Percentiles rank a stretch among this genome's conserved stretches.
phyloP scores from a whole-genome alignment of 2,113 vertebrate species.

The Glaucidium brasilianum region DNA sequence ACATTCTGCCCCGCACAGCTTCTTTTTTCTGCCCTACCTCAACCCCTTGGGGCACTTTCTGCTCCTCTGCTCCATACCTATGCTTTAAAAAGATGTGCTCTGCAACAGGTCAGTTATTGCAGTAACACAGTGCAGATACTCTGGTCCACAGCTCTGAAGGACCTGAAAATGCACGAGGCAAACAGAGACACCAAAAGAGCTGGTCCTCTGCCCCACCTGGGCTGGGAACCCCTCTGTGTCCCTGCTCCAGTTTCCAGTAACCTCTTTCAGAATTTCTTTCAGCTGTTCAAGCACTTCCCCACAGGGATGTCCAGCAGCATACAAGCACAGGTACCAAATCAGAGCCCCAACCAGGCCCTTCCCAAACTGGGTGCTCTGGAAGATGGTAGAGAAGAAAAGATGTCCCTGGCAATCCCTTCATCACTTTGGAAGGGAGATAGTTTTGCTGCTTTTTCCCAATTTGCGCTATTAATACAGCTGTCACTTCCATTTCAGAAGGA shows the following conservation, averaged over 20 bases:
- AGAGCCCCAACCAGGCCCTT: background rate
- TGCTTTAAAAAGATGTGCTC: background rate
- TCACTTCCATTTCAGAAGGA: background rate
- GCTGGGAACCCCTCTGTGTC: background rate
- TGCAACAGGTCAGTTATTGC: background rate
- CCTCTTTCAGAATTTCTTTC: background rate
- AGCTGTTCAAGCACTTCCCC: rapidly evolving
- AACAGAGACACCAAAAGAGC: background rate
- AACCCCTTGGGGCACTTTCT: background rate
- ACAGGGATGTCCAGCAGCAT: rapidly evolving
- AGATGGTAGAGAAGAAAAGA: background rate
- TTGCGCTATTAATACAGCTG: rapidly evolving
- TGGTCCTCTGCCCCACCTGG: background rate
- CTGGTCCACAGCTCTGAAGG: background rate
- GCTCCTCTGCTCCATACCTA: background rate
- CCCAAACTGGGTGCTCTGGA: background rate
- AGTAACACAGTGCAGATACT: too few species aligned
- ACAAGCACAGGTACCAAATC: rapidly evolving
- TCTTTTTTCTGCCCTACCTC: background rate
- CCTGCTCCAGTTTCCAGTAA: background rate
- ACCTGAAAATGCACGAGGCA: background rate
- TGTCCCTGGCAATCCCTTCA: background rate
- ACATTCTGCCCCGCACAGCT: background rate
- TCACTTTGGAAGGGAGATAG: rapidly evolving
- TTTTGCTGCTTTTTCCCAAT: background rate